Evolutionary conservation across 2,113 vertebrate genomes (phyloP), one percentile per base, ranked within the genome.

Genomic region (Gallinago paraguaiae): DNA sequence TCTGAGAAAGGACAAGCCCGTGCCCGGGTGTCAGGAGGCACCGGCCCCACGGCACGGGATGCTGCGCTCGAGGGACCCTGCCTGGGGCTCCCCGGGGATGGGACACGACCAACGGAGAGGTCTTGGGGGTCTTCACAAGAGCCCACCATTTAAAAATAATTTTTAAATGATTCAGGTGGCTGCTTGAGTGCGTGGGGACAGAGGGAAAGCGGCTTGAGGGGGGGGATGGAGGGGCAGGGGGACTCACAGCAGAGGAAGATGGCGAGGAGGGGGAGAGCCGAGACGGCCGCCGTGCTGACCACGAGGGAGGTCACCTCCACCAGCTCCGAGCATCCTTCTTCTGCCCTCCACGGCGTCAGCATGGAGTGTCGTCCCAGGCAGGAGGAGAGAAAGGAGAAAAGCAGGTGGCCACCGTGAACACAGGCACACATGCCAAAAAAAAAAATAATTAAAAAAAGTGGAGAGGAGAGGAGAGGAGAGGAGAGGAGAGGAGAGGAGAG

Each of bases 241-340:
- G 46, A 82, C 95, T 95, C 2, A 97, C 96, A 95, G 95, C 86
- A 96, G 83, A 97, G 77, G 60, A 85, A 90, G 35, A 97, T 96
- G 77, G 80, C 31, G 2, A 97, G 88, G 60, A 96, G 83, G 0
- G 95, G 96, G 4, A 97, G 86, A 10, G 91, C 91, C 0, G 74
- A 70, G 56, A 96, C 91, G 0, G 72, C 95, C 0, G 64, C 92
- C 0, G 94, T 88, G 95, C 91, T 95, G 83, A 54, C 35, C 1
- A 5, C 4, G 8, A 92, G 88, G 20, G 69, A 0, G 6, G 69
- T 91, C 69, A 97, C 13, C 0, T 59, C 39, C 91, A 71, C 2
- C 0, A 86, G 17, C 17, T 6, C 39, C 0, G 37, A 4, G 43
- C 96, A 97, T n/a, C 96, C 96, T 43, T 81, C 86, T n/a, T 25